Percentiles rank a stretch among this genome's conserved stretches.
Conservation (phyloP, 2,888 invertebrate species). For the Lithophane ornitopus region DNA sequence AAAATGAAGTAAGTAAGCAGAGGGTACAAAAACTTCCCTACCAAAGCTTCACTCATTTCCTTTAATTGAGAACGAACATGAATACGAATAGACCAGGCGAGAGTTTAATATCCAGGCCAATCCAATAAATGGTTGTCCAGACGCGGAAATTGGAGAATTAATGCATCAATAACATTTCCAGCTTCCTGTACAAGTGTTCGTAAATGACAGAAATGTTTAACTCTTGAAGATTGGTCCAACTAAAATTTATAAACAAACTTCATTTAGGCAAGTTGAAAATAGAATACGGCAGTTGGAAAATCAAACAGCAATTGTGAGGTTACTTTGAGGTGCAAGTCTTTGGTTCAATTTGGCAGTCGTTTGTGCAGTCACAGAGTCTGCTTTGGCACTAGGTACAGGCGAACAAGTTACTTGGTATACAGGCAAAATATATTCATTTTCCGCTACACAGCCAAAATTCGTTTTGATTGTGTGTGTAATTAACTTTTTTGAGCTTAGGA, state of each 20-base stretch:
- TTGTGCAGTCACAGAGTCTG: neutral
- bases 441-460: too few relatives aligned
- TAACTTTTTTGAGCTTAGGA: too few relatives aligned
- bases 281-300: neutral
- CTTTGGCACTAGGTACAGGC: neutral
- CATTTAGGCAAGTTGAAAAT: neutral
- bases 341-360: neutral
- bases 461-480: too few relatives aligned
- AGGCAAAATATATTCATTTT: too few relatives aligned
- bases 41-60: neutral
- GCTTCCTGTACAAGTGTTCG: constrained; percentile 22
- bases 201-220: neutral
- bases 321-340: neutral
- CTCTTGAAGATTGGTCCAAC: neutral
- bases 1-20: neutral
- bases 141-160: constrained; percentile 22
- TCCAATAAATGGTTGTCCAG: constrained; percentile 21
- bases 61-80: neutral
- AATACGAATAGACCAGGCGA: neutral
- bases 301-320: neutral
- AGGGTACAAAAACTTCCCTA: neutral
- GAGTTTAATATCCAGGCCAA: constrained; percentile 28
- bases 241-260: neutral
- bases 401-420: too few relatives aligned
- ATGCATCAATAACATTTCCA: constrained; percentile 23